phyloP scores from a whole-genome alignment of 2,797 vertebrate species.

The Margarornis squamiger region DNA sequence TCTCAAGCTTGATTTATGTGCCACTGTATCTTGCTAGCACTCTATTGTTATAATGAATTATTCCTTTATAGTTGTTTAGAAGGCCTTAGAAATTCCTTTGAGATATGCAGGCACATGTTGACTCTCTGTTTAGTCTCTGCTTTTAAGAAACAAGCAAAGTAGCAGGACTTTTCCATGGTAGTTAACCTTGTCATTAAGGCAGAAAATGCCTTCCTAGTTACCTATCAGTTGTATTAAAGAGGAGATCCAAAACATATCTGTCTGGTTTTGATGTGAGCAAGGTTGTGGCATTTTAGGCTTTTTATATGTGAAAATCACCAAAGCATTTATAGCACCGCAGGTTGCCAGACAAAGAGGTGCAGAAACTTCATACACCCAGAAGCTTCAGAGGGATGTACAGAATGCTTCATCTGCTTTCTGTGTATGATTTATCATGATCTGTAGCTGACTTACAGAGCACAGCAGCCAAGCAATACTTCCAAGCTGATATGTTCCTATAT shows the following conservation, averaged over 20 bases:
- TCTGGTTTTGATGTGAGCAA: not conserved
- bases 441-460: not conserved
- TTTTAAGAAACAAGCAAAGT: not conserved
- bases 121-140: not conserved
- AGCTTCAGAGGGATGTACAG: not conserved
- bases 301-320: not conserved
- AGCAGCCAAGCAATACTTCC: not conserved
- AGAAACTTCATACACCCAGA: not conserved
- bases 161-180: not conserved
- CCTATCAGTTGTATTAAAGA: not conserved
- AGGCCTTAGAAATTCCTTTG: not conserved
- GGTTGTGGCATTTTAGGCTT: not conserved
- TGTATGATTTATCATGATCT: not conserved
- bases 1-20: slow-evolving; percentile 24
- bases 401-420: not conserved
- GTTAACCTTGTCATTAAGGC: not conserved
- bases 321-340: not conserved
- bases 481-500: not conserved
- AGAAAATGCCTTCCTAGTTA: not conserved
- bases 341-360: not conserved
- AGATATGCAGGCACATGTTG: accelerated
- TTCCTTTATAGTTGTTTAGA: not conserved
- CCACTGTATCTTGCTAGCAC: not conserved
- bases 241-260: not conserved
- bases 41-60: not conserved